These are phyloP conservation scores for Bombylius discolor DNA, from an alignment of 2,888 invertebrate species.

Conservation along the genomic window DNA sequence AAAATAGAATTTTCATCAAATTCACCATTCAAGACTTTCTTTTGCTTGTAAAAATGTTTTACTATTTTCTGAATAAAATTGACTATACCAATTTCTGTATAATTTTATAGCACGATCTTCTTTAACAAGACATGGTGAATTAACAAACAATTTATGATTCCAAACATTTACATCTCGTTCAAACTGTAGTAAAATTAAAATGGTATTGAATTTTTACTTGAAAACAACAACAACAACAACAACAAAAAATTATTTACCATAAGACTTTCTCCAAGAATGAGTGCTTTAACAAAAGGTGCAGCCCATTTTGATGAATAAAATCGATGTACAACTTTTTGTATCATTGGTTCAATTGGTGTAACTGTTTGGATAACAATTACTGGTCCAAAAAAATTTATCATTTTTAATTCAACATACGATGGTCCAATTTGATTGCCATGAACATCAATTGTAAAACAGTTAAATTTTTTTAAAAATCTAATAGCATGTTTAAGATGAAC, in stretches of 20 bases:
- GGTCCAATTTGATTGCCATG: conserved; percentile 60
- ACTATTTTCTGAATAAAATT: conserved; percentile 71
- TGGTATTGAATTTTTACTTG: no score
- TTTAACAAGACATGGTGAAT: conserved; percentile 56
- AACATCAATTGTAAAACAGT: conserved; percentile 47
- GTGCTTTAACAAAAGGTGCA: conserved; percentile 49
- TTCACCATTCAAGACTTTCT: conserved; percentile 23
- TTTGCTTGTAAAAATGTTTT: conserved; percentile 35
- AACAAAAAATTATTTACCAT: conserved; percentile 40
- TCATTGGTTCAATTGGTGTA: conserved; percentile 61
- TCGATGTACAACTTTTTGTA: conserved; percentile 65
- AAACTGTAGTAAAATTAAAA: conserved; percentile 43
- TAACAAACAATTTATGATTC: conserved; percentile 69
- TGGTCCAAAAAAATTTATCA: conserved; percentile 46
- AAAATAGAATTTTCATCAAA: background rate
- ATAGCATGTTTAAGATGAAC: conserved; percentile 52
- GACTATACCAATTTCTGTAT: conserved; percentile 69
- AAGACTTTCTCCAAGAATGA: conserved; percentile 53
- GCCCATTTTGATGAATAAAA: conserved; percentile 52
- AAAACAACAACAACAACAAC: no score
- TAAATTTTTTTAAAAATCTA: conserved; percentile 43
- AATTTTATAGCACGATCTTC: conserved; percentile 60
- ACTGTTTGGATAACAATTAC: conserved; percentile 60
- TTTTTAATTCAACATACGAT: conserved; percentile 56
- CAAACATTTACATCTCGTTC: conserved; percentile 74